These are phyloP conservation scores for Gryllus bimaculatus DNA, from an alignment of 1,140 invertebrate genomes.

Conservation along the genomic window DNA sequence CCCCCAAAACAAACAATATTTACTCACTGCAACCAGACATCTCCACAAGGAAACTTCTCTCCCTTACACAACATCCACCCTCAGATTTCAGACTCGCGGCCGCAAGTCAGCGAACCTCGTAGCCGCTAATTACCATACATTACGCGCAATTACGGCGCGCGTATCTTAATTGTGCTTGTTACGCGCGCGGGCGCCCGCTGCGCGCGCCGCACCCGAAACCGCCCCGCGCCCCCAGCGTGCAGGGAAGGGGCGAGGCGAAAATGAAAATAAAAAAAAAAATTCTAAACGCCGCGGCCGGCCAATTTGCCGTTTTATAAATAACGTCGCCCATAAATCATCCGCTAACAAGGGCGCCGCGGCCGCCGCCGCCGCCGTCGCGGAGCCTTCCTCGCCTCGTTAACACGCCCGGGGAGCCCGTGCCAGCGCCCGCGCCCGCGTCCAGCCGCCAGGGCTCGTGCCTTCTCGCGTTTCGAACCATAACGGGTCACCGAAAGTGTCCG, in stretches of 20 bases:
- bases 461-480: too few species aligned
- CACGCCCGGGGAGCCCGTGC: neutral
- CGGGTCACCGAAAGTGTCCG: too few species aligned
- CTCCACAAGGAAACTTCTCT: too few species aligned
- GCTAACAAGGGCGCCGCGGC: neutral
- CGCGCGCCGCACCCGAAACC: neutral
- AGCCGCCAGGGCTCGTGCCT: too few species aligned
- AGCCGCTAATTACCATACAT: neutral
- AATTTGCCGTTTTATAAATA: slow-evolving; percentile 1
- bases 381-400: neutral
- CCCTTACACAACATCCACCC: neutral
- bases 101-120: neutral
- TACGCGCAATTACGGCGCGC: neutral
- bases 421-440: too few species aligned
- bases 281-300: neutral
- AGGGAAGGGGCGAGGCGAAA: neutral
- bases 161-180: neutral
- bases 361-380: too few species aligned
- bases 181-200: neutral
- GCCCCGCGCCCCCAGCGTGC: neutral
- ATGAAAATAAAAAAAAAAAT: neutral
- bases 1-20: too few species aligned
- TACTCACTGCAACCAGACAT: neutral
- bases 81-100: neutral
- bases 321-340: neutral